Conservation (phyloP, 2,888 invertebrate species). For the Andrena marginata region DNA sequence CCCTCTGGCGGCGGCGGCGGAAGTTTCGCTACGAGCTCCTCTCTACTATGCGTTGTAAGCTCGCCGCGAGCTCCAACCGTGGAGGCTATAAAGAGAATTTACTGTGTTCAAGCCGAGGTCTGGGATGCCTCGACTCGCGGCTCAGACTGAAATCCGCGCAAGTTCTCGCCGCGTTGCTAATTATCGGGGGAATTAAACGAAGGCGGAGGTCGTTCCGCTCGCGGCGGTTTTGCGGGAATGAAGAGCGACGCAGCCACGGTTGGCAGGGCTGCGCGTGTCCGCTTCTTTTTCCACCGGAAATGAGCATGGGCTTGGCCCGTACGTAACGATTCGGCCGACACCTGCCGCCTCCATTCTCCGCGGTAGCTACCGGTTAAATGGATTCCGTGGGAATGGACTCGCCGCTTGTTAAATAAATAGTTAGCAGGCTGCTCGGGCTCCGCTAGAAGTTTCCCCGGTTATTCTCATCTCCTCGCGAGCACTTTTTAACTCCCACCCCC, state of each 20-base stretch:
- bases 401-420: conserved; percentile 60
- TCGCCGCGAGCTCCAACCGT: too few species aligned
- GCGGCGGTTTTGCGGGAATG: background rate
- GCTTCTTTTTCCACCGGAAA: conserved; percentile 74
- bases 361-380: conserved; percentile 44
- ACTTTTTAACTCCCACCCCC: background rate
- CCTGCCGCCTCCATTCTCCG: conserved; percentile 54
- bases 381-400: conserved; percentile 60
- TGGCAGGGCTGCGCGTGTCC: conserved; percentile 41
- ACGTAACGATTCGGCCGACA: conserved; percentile 61
- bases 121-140: too few species aligned
- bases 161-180: too few species aligned
- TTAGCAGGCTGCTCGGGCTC: conserved; percentile 1
- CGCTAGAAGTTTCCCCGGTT: conserved; percentile 24
- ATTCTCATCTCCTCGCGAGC: conserved; percentile 18
- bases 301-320: conserved; percentile 73
- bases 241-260: conserved; percentile 1
- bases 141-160: too few species aligned
- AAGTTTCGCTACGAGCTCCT: too few species aligned
- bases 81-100: too few species aligned
- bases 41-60: too few species aligned
- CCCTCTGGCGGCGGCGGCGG: too few species aligned
- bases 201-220: too few species aligned
- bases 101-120: too few species aligned
- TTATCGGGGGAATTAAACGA: background rate